Base-by-base conservation (phyloP, 2,888 invertebrate species). In the Microctonus brassicae region DNA sequence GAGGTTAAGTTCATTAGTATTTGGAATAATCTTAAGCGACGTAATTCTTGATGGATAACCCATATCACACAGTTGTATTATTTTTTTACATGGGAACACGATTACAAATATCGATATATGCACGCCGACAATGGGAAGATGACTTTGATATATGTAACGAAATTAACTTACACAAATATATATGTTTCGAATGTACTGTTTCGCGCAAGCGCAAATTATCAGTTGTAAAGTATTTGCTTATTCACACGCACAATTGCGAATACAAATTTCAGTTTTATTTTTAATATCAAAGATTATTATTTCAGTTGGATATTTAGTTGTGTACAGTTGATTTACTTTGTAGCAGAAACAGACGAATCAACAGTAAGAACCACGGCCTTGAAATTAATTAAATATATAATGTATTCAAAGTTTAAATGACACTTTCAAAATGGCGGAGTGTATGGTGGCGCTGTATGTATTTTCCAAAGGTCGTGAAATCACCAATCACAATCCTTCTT, bases 1-100 rank as follows among this genome's bases (percentile, higher is more conserved):
- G 58, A 64, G 64, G 70, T 64, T 70, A 64, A 64, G 64, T 47
- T 64, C 63, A 36, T 42, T n/a, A n/a, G n/a, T n/a, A n/a, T n/a
- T n/a, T n/a, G n/a, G 17, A 13, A 22, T n/a, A 39, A 20, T 69
- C 26, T 26, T 62, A 53, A 61, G 47, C 33, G 26, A 60, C 22
- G 10, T 62, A 36, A 55, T 63, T 53, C n/a, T 57, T 36, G 20
- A 53, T 63, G 55, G 13, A 57, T 33, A 69, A 55, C 29, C 55
- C 63, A 62, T 69, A 57, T 66, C 58, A 64, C 22, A 20, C 34
- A 24, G 7, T 47, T 55, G 11, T 26, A 7, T 55, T 24, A 55
- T 22, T 47, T 47, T 47, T 47, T 47, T 47, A 47, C 17, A n/a
- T n/a, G 17, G 47, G 17, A 47, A 42, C 7, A 47, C 6, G n/a